Evolutionary conservation across 2,888 invertebrate genomes (phyloP).

Genomic region (Thelaira solivaga): DNA sequence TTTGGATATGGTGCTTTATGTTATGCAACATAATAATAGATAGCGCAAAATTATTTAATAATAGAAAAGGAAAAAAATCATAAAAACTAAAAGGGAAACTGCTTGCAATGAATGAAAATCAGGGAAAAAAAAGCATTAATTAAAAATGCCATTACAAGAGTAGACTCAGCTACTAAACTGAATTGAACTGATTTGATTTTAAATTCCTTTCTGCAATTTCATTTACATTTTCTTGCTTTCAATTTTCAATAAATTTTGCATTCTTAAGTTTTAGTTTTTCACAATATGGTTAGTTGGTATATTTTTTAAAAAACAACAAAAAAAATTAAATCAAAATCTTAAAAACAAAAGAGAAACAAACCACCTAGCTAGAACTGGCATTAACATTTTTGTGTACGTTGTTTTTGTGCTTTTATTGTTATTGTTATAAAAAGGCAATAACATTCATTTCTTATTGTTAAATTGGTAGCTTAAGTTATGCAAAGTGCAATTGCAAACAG

Average conservation of each 20-base stretch:
- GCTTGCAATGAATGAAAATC: neutral
- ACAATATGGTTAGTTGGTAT: neutral
- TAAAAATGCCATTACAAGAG: neutral
- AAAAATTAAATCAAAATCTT: neutral
- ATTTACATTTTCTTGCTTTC: conserved; percentile 11
- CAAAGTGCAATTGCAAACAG: conserved; percentile 55
- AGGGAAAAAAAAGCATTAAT: conserved; percentile 12
- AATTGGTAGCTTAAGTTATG: conserved; percentile 60
- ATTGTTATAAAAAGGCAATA: conserved; percentile 48
- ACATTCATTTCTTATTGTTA: conserved; percentile 57
- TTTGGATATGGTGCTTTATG: too few species aligned
- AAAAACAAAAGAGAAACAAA: neutral
- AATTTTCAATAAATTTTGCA: neutral
- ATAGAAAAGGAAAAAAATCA: neutral
- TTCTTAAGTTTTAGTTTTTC: neutral
- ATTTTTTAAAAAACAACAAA: neutral
- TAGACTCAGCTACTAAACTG: neutral
- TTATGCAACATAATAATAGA: too few species aligned
- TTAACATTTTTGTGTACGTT: conserved; percentile 20
- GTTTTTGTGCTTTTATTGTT: conserved; percentile 4
- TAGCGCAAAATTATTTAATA: neutral
- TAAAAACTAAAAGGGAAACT: neutral
- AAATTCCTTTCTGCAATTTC: conserved; percentile 13
- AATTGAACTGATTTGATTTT: conserved; percentile 9
- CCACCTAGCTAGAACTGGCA: conserved; percentile 49